phyloP scores from a whole-genome alignment of 2,113 vertebrate genomes.

The Bos indicus region DNA sequence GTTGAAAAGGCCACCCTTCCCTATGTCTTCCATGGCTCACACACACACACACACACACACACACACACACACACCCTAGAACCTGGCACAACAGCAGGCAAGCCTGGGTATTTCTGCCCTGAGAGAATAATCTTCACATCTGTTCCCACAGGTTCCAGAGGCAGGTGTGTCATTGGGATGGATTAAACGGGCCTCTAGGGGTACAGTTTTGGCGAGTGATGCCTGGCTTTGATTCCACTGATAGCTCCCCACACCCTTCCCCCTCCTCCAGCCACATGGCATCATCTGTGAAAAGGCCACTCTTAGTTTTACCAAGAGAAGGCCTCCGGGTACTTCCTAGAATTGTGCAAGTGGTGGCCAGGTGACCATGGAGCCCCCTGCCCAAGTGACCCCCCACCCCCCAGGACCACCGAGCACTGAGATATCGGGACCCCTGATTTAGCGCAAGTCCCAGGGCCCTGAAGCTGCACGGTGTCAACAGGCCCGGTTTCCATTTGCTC shows the following conservation, averaged over 20 bases:
- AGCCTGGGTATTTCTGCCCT: fast-evolving
- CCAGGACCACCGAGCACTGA: fast-evolving
- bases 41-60: no score
- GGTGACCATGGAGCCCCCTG: fast-evolving
- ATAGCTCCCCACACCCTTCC: no score
- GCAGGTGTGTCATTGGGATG: background rate
- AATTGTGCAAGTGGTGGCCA: background rate
- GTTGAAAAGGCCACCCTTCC: background rate
- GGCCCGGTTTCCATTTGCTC: fast-evolving
- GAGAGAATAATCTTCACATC: background rate
- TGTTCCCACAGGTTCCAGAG: no score
- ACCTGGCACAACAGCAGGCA: background rate
- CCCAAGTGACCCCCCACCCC: fast-evolving
- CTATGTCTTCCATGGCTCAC: background rate
- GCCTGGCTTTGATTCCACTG: background rate
- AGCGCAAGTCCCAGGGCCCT: fast-evolving
- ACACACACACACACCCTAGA: no score
- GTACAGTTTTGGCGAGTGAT: background rate
- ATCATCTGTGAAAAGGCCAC: fast-evolving
- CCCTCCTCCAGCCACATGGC: background rate
- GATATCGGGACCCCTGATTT: fast-evolving
- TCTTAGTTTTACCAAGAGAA: background rate
- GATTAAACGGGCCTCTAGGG: background rate
- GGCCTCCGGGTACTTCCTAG: background rate
- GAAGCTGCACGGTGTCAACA: fast-evolving